Base-by-base conservation (phyloP, 2,888 invertebrate species). In the Agrochola litura region DNA sequence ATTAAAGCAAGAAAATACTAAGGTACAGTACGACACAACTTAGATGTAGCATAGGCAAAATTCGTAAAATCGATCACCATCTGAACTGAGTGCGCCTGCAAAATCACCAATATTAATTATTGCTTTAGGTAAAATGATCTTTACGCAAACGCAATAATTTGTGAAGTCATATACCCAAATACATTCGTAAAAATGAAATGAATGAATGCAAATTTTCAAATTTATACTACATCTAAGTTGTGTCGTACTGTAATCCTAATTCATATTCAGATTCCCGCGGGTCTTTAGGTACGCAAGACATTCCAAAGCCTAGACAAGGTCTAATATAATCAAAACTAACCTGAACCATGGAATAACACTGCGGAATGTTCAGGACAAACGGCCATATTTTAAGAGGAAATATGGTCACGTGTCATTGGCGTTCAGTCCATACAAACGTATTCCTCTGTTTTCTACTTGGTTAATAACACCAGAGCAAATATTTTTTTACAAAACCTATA, bases 291-390 rank as follows among this genome's bases (percentile, higher is more conserved):
- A 22, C 30, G 58, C 64, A 12, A 58, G 37, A 60, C 58, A 67
- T 60, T 64, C 25, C 71, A 25, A 49, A 54, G 61, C 30, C 58
- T 68, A 73, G 25, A 63, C 46, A 61, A 58, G 54, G 65, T 37
- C 56, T 78, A 73, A 73, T 66, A 37, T 67, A 56, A 73, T 76
- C 70, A 76, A 73, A 85, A 70, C 73, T 54, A 58, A 63, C 58
- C 30, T 37, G 49, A 60, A 54, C 30, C 37, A n/a, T 66, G 46
- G 63, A 78, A 83, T 79, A 52, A 49, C 37, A 70, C 10, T 14
- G 61, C 41, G 60, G 14, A 54, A 70, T n/a, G 49, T 65, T 49
- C 14, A 68, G 70, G 16, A 69, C 52, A 49, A 52, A 52, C 5
- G 4, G 25, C 14, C 22, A 14, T 56, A 19, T 52, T n/a, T n/a